A percentile compares a stretch with the other conserved stretches of the same genome.
Conservation (phyloP, 2,888 invertebrate genomes). For the Nomada ruficornis region DNA sequence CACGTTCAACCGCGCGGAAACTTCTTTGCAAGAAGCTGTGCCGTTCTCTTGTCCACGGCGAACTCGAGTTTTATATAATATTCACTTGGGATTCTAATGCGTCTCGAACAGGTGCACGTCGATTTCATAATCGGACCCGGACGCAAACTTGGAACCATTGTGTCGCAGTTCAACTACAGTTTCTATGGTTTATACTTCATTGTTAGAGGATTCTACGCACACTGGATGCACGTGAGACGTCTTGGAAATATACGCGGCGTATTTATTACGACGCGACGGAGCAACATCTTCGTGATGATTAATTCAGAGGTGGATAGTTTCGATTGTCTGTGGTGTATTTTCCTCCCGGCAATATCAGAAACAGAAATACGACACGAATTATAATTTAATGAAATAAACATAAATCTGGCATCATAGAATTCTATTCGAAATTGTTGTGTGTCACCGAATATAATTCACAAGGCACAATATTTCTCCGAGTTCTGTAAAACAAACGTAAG, state of each 20-base stretch:
- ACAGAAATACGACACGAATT: too few relatives aligned
- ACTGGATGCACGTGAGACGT: background rate
- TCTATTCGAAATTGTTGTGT: too few relatives aligned
- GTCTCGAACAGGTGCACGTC: background rate
- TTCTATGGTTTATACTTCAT: slow-evolving; percentile 18
- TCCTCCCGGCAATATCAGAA: background rate
- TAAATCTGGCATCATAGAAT: too few relatives aligned
- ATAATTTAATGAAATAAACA: too few relatives aligned
- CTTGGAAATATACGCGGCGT: background rate
- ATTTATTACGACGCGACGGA: background rate
- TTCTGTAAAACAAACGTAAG: too few relatives aligned
- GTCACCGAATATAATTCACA: too few relatives aligned
- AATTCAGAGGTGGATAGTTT: background rate
- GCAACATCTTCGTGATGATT: background rate
- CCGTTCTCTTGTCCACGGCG: background rate
- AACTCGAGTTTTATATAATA: background rate
- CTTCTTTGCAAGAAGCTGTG: too few relatives aligned
- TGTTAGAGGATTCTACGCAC: background rate
- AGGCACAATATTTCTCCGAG: too few relatives aligned
- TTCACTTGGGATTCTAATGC: background rate
- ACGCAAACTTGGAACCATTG: background rate
- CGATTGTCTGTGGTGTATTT: background rate
- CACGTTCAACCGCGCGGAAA: too few relatives aligned
- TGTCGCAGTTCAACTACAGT: slow-evolving; percentile 3
- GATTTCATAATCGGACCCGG: slow-evolving; percentile 24